Base-by-base conservation (phyloP, 2,888 invertebrate species). In the Dione vanillae region DNA sequence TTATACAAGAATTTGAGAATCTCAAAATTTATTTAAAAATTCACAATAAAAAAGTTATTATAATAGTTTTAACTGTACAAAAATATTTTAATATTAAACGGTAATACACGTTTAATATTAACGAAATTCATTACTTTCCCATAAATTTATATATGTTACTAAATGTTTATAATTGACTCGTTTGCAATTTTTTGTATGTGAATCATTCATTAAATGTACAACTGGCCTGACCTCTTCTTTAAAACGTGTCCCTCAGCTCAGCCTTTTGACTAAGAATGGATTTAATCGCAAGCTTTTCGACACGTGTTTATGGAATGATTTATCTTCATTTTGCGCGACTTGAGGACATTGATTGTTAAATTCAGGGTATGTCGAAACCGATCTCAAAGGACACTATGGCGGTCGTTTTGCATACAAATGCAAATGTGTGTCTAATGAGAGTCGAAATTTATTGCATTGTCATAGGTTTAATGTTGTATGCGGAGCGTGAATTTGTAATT, bases 301-400 rank as follows among this genome's bases (percentile, higher is more conserved):
- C 54, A 40, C 16, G 12, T 16, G 16, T 64, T 47, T 58, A 37
- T 12, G 37, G 40, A 68, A 73, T 76, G 76, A 71, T 76, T 78
- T 75, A 76, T 75, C 70, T 70, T 74, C 65, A 74, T 75, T 75
- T 75, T 56, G 80, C 70, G 75, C 76, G 67, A 69, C 77, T 78
- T 82, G 79, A 81, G 83, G 82, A 81, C 83, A 73, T 73, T 65
- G 69, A 76, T 79, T 78, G 82, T 79, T 79, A 78, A 82, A 86
- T 85, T 83, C 83, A 81, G 79, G 71, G 79, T 80, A 83, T 86
- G 87, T 87, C 82, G 82, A 83, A 80, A 78, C 76, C 78, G 81
- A 82, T 85, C 85, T 84, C 75, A 81, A 81, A 85, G 85, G 86
- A 80, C 86, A 74, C 76, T 69, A 62, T 71, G 76, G 75, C 70